phyloP scores from a whole-genome alignment of 1,140 invertebrate genomes.

The Drosophila eugracilis region DNA sequence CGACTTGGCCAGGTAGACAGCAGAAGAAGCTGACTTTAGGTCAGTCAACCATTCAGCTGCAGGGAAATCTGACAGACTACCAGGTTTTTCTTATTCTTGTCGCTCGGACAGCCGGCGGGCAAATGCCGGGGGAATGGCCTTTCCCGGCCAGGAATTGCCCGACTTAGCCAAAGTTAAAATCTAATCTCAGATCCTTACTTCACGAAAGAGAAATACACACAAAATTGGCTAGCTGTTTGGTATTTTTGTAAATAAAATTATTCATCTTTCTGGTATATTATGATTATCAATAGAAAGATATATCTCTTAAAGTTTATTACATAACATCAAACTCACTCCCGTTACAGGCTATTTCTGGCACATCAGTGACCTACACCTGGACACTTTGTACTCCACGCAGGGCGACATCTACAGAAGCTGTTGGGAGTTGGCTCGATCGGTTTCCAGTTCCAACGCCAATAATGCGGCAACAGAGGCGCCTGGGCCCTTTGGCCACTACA shows the following conservation, averaged over 20 bases:
- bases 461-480: constrained; percentile 70
- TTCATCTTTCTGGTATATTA: too few species aligned
- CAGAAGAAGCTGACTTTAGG: constrained; percentile 3
- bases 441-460: constrained; percentile 16
- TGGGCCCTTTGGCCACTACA: constrained; percentile 92
- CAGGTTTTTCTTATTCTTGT: constrained; percentile 25
- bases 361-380: constrained; percentile 95
- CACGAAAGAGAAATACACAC: not conserved
- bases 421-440: constrained; percentile 80
- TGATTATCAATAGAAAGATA: too few species aligned
- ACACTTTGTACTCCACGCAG: constrained; percentile 90
- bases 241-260: too few species aligned
- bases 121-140: constrained; percentile 45
- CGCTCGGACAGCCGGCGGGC: constrained; percentile 51
- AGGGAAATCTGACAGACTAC: constrained; percentile 7
- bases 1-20: constrained; percentile 9
- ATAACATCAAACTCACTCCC: too few species aligned
- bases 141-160: constrained; percentile 65
- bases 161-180: constrained; percentile 34
- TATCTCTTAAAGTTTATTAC: too few species aligned
- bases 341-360: constrained; percentile 97
- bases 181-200: constrained; percentile 24
- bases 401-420: constrained; percentile 87
- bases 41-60: constrained; percentile 45
- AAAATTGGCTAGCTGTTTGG: not conserved